phyloP scores from a whole-genome alignment of 2,797 vertebrate genomes.

The Ibycter americanus region DNA sequence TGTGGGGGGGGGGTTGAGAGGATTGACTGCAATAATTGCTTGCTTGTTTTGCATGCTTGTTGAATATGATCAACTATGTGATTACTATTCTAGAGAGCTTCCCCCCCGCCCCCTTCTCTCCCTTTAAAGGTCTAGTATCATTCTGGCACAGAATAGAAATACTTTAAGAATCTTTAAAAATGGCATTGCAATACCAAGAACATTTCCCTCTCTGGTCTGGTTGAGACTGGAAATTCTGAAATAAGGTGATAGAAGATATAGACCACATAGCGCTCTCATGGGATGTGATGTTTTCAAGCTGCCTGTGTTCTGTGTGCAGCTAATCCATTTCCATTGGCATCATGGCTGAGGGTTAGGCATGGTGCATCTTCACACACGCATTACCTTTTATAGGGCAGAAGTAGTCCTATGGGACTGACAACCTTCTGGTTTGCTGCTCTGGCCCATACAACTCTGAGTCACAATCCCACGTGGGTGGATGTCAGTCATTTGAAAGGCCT shows the following conservation, averaged over 20 bases:
- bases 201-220: background rate
- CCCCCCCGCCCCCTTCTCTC: background rate
- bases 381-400: background rate
- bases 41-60: background rate
- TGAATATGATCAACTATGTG: background rate
- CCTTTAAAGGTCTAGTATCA: background rate
- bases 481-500: background rate
- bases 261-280: background rate
- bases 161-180: background rate
- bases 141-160: background rate
- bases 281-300: background rate
- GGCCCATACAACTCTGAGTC: background rate
- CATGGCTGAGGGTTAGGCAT: background rate
- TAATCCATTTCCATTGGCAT: background rate
- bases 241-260: background rate
- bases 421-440: background rate
- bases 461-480: background rate
- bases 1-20: background rate
- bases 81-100: background rate
- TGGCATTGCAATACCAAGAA: background rate
- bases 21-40: background rate
- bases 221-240: background rate
- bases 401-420: background rate
- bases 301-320: background rate
- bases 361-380: accelerated